Evolutionary conservation across 2,113 vertebrate species (phyloP), one percentile per base, ranked within the genome.

Genomic region (Heptranchias perlo): DNA sequence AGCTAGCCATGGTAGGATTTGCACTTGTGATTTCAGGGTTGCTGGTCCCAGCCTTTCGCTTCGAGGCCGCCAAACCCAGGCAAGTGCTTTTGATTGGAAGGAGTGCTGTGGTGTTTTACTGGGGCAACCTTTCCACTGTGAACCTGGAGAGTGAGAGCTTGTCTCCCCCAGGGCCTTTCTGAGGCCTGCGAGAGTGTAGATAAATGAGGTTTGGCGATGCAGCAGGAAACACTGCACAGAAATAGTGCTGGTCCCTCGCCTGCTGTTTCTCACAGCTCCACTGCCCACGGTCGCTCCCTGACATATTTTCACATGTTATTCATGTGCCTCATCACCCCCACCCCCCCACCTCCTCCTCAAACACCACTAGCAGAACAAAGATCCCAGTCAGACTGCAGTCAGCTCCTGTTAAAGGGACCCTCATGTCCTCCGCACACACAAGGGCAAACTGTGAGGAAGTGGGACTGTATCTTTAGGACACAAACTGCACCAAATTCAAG

Each of bases 281-380:
- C 35, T 78, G 76, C 76, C n/a, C 76, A 78, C 3, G n/a, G 76
- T 78, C 76, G 18, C 76, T 18, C n/a, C 5, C 6, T 78, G 76
- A 78, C 76, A 78, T 18, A 78, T 14, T 0, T 39, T 78, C 76
- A 39, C 14, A 3, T 39, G n/a, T 7, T 58, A 10, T 39, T 78
- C n/a, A 44, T 39, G 14, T 39, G n/a, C 8, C 0, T 8, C 10
- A 31, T 1, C 7, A 0, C 69, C 69, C 6, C 0, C 7, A 1
- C 31, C 69, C 31, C 25, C 10, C 14, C 64, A 65, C 3, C 65
- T 7, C 65, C 23, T n/a, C 13, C 76, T 3, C 3, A 4, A 78
- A 16, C n/a, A 78, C 13, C 13, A 78, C 2, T 16, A 16, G 3
- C 39, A 28, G 65, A 6, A 39, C n/a, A 78, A 39, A 78, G n/a